Evolutionary conservation across 2,113 vertebrate species (phyloP).

Genomic region (Erythrolamprus reginae): DNA sequence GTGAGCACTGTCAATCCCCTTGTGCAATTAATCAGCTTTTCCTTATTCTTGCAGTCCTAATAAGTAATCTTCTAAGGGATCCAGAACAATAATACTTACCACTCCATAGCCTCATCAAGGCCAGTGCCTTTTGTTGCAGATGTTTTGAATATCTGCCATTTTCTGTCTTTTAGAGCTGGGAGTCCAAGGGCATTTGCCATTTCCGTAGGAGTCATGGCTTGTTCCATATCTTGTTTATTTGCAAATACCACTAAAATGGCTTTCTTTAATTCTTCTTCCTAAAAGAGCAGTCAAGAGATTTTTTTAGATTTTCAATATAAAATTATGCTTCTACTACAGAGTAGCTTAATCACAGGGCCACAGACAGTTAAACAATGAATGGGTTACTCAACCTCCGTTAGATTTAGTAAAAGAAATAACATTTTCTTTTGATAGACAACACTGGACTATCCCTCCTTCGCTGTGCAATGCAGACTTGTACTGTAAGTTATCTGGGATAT

Average conservation of each 20-base stretch:
- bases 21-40: background rate
- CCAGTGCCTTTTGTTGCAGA: conserved; percentile 94
- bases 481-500: background rate
- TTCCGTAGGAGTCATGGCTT: conserved; percentile 95
- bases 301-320: background rate
- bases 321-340: background rate
- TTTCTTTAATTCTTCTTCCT: conserved; percentile 98
- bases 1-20: background rate
- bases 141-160: conserved; percentile 99
- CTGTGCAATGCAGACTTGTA: background rate
- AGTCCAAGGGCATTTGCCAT: conserved; percentile 92
- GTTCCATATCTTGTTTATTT: conserved; percentile 99
- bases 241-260: conserved; percentile 97
- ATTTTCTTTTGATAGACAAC: background rate
- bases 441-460: background rate
- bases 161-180: conserved; percentile 91
- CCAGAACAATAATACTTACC: conserved; percentile 66
- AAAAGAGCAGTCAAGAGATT: background rate
- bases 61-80: background rate
- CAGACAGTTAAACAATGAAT: background rate
- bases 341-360: background rate
- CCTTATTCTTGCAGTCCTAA: background rate
- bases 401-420: background rate
- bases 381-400: background rate
- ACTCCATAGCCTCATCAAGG: conserved; percentile 96